Conservation (phyloP, 2,113 vertebrate species). For the Clupea harengus region DNA sequence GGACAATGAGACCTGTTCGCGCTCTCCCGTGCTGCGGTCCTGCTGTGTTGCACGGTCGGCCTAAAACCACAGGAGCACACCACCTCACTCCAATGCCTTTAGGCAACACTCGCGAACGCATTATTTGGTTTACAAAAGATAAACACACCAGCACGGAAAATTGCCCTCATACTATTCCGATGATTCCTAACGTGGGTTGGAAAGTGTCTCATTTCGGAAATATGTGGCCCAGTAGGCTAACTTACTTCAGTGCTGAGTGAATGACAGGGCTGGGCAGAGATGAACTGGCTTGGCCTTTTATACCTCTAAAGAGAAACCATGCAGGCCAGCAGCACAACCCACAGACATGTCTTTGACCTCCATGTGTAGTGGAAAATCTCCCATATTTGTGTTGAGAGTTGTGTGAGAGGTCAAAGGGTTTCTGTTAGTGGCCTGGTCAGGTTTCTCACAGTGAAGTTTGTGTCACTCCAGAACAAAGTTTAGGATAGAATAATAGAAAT, state of each 20-base stretch:
- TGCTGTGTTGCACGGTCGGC: neutral
- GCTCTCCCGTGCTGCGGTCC: neutral
- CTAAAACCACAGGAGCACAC: neutral
- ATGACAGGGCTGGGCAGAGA: neutral
- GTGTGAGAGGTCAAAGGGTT: neutral
- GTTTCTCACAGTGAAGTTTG: neutral
- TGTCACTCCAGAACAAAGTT: neutral
- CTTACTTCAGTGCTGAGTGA: neutral
- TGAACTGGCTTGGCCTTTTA: neutral
- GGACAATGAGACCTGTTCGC: neutral
- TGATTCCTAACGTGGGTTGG: neutral
- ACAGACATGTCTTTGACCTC: neutral
- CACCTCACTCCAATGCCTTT: neutral
- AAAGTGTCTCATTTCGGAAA: slow-evolving; percentile 7
- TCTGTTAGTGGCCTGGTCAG: neutral
- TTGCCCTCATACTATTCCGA: neutral
- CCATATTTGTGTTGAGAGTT: neutral
- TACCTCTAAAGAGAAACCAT: neutral
- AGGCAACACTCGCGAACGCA: neutral
- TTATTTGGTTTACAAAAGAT: neutral
- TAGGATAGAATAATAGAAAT: neutral
- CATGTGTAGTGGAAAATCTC: neutral
- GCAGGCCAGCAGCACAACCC: neutral
- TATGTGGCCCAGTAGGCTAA: neutral
- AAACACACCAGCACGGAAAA: slow-evolving; percentile 15